Percentiles rank a stretch among this genome's conserved stretches.
Evolutionary conservation across 2,888 invertebrate genomes (phyloP).

Genomic region (Sturmia bella): DNA sequence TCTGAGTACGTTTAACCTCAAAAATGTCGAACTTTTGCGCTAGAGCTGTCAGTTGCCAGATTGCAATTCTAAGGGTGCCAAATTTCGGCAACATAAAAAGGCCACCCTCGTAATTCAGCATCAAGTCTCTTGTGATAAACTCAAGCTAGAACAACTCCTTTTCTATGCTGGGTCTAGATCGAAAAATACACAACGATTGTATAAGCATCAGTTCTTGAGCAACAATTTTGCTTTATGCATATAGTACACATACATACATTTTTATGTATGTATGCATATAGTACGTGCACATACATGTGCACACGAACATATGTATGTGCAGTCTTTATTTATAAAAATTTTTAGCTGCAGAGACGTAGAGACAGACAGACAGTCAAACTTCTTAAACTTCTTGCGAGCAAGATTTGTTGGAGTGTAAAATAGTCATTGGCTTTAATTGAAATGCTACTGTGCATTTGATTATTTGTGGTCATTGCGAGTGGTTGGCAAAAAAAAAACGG

Average conservation of each 20-base stretch:
- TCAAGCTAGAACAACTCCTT: conserved; percentile 35
- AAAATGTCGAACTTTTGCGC: no score
- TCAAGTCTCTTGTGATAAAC: conserved; percentile 10
- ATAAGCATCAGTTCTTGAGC: conserved; percentile 19
- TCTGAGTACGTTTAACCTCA: no score
- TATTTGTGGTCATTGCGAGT: conserved; percentile 47
- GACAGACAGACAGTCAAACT: neutral
- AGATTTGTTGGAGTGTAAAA: conserved; percentile 26
- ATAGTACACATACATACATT: neutral
- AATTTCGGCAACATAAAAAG: conserved; percentile 13
- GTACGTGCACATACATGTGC: neutral
- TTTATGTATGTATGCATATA: neutral
- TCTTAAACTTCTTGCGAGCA: conserved; percentile 1
- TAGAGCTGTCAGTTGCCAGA: no score
- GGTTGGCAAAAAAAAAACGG: conserved; percentile 10
- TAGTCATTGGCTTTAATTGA: conserved; percentile 12
- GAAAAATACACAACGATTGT: conserved; percentile 11
- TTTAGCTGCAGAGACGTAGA: neutral
- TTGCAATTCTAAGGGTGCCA: no score
- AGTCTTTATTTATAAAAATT: neutral
- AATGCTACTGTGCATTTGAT: conserved; percentile 34
- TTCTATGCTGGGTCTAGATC: conserved; percentile 20
- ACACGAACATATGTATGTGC: neutral
- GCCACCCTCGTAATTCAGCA: no score
- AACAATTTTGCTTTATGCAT: neutral